These are phyloP conservation scores for Progne subis DNA, from an alignment of 2,113 vertebrate species.

Conservation along the genomic window DNA sequence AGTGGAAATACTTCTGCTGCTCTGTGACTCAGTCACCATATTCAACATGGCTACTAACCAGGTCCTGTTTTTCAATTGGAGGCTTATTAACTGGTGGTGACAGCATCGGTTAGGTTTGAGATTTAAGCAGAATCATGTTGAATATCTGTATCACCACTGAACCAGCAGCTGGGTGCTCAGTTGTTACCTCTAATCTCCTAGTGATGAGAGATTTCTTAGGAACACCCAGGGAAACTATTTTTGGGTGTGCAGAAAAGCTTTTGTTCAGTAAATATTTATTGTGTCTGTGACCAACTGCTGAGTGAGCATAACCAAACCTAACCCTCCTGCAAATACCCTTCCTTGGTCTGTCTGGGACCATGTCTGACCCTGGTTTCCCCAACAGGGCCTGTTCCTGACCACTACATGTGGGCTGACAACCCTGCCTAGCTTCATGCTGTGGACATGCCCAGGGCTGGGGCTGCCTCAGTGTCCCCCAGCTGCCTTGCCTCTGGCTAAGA, in stretches of 20 bases:
- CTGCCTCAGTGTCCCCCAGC: fast-evolving
- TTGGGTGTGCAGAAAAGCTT: background rate
- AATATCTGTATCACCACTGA: background rate
- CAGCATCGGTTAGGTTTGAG: background rate
- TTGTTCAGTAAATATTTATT: background rate
- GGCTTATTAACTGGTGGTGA: background rate
- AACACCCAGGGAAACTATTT: background rate
- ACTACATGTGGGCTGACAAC: background rate
- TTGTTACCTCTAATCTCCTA: background rate
- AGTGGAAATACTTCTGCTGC: background rate
- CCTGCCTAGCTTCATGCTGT: background rate
- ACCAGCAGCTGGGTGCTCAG: background rate
- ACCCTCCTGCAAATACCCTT: background rate
- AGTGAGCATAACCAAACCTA: background rate
- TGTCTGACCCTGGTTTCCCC: background rate
- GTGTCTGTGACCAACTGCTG: background rate
- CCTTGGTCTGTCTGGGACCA: fast-evolving
- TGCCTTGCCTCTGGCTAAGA: background rate
- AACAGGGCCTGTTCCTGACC: background rate
- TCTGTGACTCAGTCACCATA: background rate
- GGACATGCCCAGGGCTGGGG: background rate
- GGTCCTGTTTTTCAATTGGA: background rate
- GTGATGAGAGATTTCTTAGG: background rate
- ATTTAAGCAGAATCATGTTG: background rate
- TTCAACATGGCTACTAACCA: background rate